Evolutionary conservation across 2,113 vertebrate species (phyloP).

Genomic region (Charadrius vociferus): DNA sequence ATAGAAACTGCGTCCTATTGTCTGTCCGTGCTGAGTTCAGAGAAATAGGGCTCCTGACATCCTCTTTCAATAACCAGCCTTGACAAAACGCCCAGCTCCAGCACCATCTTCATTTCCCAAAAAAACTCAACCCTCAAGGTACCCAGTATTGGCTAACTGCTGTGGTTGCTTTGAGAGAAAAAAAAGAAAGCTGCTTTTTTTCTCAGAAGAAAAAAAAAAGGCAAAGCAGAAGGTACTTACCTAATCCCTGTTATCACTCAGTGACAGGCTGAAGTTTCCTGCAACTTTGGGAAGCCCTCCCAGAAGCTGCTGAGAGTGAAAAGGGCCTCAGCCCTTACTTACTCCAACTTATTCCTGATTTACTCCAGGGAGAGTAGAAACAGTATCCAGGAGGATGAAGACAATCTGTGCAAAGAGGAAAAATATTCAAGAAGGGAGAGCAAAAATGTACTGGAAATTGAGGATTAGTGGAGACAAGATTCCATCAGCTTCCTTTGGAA

Average conservation of each 20-base stretch:
- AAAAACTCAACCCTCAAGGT: not conserved
- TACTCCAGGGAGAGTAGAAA: not conserved
- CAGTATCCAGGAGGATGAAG: not conserved
- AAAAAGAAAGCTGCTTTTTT: not conserved
- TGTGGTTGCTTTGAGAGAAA: not conserved
- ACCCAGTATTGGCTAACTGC: not conserved
- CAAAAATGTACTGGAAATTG: not conserved
- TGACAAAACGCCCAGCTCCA: slow-evolving; percentile 5
- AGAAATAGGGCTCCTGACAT: slow-evolving; percentile 2
- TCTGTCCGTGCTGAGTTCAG: not conserved
- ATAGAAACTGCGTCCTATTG: slow-evolving; percentile 28
- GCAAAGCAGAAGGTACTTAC: not conserved
- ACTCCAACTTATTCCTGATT: not conserved
- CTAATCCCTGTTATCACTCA: not conserved
- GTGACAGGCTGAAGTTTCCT: not conserved
- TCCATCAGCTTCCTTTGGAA: not conserved
- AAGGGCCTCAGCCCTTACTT: not conserved
- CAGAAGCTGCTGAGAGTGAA: not conserved
- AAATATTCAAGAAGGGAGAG: not conserved
- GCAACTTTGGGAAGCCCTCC: not conserved
- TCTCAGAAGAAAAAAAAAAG: not conserved
- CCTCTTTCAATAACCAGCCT: not conserved
- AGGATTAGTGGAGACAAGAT: not conserved
- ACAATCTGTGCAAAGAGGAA: not conserved
- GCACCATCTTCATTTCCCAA: not conserved